A percentile compares a stretch with the other conserved stretches of the same genome.
These are phyloP conservation scores for Cichlasoma orientale DNA, from an alignment of 2,797 vertebrate species.

Conservation along the genomic window DNA sequence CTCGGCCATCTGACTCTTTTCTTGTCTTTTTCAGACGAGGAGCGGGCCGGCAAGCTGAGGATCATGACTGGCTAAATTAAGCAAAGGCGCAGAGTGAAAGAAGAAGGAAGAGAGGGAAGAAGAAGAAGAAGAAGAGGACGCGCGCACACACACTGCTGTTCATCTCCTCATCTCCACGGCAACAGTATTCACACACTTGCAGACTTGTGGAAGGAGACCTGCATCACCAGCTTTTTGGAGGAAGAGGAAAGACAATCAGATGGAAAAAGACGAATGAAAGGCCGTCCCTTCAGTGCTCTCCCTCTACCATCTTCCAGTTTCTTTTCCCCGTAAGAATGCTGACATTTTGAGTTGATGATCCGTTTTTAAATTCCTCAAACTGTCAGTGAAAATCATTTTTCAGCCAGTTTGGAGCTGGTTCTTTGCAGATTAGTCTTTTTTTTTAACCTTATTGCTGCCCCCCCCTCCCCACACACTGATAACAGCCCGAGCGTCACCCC, in stretches of 20 bases:
- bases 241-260: slow-evolving; percentile 54
- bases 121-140: slow-evolving; percentile 37
- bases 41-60: slow-evolving; percentile 33
- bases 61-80: slow-evolving; percentile 69
- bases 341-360: slow-evolving; percentile 39
- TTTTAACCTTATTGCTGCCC: background rate
- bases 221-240: slow-evolving; percentile 51
- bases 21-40: slow-evolving; percentile 42
- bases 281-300: slow-evolving; percentile 32
- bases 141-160: slow-evolving; percentile 38
- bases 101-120: slow-evolving; percentile 34
- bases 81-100: slow-evolving; percentile 49
- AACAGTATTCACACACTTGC: slow-evolving; percentile 70
- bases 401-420: slow-evolving; percentile 19
- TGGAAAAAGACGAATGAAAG: slow-evolving; percentile 58
- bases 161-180: slow-evolving; percentile 75
- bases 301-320: slow-evolving; percentile 41
- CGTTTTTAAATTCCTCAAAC: slow-evolving; percentile 24
- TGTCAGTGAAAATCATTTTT: slow-evolving; percentile 23
- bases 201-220: slow-evolving; percentile 70
- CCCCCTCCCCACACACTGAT: background rate
- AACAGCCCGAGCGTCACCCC: background rate
- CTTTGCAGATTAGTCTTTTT: slow-evolving; percentile 9
- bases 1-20: slow-evolving; percentile 47
- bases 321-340: slow-evolving; percentile 15